Evolutionary conservation across 2,888 invertebrate genomes (phyloP).

Genomic region (Lepidocyrtinus sp.): DNA sequence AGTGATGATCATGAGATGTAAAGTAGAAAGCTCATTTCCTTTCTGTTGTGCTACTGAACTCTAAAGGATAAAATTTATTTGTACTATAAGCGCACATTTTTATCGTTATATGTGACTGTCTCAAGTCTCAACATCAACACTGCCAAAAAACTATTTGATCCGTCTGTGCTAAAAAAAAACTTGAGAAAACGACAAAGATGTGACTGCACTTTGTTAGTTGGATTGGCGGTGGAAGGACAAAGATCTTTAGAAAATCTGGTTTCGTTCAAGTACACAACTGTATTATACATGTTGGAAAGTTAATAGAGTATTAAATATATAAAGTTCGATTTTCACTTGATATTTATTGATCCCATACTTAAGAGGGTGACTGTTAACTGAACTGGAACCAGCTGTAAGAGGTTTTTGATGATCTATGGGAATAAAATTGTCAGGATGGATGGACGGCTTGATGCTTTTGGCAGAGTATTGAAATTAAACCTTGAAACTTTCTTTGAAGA

Average conservation of each 20-base stretch:
- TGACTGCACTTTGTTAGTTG: constrained; percentile 35
- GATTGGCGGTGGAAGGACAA: constrained; percentile 49
- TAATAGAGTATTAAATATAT: no score
- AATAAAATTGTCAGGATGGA: constrained; percentile 19
- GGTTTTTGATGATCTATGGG: not conserved
- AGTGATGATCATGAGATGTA: not conserved
- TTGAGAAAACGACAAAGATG: no score
- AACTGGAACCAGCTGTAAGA: constrained; percentile 40
- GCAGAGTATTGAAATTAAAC: constrained; percentile 13
- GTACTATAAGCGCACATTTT: no score
- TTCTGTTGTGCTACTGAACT: constrained; percentile 55
- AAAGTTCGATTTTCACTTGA: no score
- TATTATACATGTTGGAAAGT: no score
- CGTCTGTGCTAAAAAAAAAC: constrained; percentile 47
- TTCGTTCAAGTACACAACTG: no score
- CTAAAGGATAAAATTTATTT: no score
- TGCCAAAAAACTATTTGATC: constrained; percentile 48
- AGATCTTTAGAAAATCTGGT: constrained; percentile 36
- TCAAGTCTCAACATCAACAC: no score
- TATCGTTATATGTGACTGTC: no score
- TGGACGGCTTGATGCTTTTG: constrained; percentile 35
- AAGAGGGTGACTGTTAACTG: constrained; percentile 47
- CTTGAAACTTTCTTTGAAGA: constrained; percentile 47
- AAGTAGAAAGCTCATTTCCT: constrained; percentile 34
- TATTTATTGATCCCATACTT: no score